phyloP scores from a whole-genome alignment of 2,113 vertebrate genomes.

The Lanius ludovicianus region DNA sequence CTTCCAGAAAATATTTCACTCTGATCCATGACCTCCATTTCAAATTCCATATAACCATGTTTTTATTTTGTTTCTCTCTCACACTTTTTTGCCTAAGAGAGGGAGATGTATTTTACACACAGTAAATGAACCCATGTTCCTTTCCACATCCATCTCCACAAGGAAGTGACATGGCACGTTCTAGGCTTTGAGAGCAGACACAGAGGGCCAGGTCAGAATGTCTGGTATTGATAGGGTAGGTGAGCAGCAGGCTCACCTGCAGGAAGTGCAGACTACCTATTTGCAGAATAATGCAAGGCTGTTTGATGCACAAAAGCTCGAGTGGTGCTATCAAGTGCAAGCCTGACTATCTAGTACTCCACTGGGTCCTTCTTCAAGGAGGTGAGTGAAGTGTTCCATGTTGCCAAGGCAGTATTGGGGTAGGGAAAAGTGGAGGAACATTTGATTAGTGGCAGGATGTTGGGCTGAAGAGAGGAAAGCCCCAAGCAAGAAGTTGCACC shows the following conservation, averaged over 20 bases:
- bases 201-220: accelerated
- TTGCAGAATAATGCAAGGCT: neutral
- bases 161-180: accelerated
- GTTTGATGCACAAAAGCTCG: neutral
- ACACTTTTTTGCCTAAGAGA: neutral
- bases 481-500: neutral
- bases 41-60: neutral
- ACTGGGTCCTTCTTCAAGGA: neutral
- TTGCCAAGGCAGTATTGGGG: neutral
- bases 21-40: neutral
- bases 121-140: neutral
- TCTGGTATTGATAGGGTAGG: neutral
- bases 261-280: neutral
- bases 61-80: neutral
- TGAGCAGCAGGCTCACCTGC: neutral
- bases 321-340: neutral
- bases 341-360: neutral
- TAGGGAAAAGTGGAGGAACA: neutral
- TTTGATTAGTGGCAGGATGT: neutral
- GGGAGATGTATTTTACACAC: neutral
- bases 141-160: neutral
- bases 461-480: neutral
- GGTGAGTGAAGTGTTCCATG: neutral
- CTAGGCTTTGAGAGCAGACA: neutral
- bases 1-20: neutral